Conservation (phyloP, 1,140 invertebrate species). For the Episyrphus balteatus region DNA sequence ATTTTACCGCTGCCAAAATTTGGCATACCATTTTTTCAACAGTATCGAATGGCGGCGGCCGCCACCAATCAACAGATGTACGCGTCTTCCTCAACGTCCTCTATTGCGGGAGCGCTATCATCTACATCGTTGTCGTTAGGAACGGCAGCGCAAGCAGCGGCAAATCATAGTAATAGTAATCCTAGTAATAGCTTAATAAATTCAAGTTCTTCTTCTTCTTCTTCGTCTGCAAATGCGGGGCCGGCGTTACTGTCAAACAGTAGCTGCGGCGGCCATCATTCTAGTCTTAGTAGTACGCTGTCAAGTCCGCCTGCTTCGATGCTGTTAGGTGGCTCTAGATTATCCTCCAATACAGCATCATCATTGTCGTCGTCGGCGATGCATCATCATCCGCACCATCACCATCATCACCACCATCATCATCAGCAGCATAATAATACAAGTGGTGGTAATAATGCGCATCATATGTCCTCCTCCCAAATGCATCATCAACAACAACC, state of each 20-base stretch:
- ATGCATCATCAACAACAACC: constrained; percentile 14
- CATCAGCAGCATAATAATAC: constrained; percentile 27
- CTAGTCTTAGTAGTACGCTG: constrained; percentile 27
- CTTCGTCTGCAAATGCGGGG: neutral
- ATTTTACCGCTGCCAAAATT: constrained; percentile 75
- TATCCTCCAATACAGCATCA: neutral
- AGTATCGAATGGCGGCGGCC: constrained; percentile 30
- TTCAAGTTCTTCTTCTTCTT: constrained; percentile 1
- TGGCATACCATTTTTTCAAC: constrained; percentile 57
- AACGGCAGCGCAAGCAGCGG: neutral
- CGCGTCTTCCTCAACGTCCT: constrained; percentile 5
- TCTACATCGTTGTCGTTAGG: constrained; percentile 4
- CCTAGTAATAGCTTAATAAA: neutral
- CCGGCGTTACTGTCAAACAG: constrained; percentile 3
- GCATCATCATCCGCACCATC: constrained; percentile 30
- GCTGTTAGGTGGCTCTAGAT: too few species aligned
- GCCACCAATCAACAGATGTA: constrained; percentile 15
- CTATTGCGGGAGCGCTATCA: neutral
- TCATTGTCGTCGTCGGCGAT: constrained; percentile 9
- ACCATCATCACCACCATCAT: constrained; percentile 27
- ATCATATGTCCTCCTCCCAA: constrained; percentile 20
- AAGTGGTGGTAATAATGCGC: constrained; percentile 1
- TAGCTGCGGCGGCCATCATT: constrained; percentile 16
- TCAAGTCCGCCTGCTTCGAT: constrained; percentile 8
- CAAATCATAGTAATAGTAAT: neutral